Percentiles rank a stretch among this genome's conserved stretches.
These are phyloP conservation scores for Podilymbus podiceps DNA, from an alignment of 2,113 vertebrate genomes.

Conservation along the genomic window DNA sequence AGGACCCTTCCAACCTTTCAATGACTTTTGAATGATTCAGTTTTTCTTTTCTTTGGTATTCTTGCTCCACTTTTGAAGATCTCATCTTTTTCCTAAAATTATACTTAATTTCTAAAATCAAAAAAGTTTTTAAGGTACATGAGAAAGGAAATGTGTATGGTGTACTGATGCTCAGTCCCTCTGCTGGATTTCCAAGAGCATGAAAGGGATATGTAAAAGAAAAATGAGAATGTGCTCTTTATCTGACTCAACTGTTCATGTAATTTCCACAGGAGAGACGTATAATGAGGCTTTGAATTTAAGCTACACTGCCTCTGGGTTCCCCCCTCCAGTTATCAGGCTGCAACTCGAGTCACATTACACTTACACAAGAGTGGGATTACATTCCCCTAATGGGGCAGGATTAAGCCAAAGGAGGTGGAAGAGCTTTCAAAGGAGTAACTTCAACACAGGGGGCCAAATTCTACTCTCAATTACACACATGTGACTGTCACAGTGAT, in stretches of 20 bases:
- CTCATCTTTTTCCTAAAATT: background rate
- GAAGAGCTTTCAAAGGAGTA: slow-evolving; percentile 59
- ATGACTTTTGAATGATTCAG: background rate
- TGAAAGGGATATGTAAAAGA: background rate
- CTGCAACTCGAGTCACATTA: slow-evolving; percentile 49
- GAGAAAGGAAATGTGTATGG: background rate
- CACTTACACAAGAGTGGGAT: slow-evolving; percentile 58
- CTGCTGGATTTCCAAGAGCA: background rate
- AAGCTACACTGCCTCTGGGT: slow-evolving; percentile 19
- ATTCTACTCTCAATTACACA: slow-evolving; percentile 63
- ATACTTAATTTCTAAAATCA: background rate
- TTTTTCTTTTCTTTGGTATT: background rate
- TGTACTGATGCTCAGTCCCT: background rate
- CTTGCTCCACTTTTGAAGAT: background rate
- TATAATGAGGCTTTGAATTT: slow-evolving; percentile 58
- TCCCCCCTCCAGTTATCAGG: slow-evolving; percentile 13
- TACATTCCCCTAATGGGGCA: slow-evolving; percentile 44
- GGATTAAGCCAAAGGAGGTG: slow-evolving; percentile 59
- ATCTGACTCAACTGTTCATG: slow-evolving; percentile 52
- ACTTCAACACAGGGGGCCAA: slow-evolving; percentile 58
- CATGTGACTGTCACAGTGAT: slow-evolving; percentile 29
- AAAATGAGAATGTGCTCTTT: slow-evolving; percentile 52
- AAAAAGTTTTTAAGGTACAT: background rate
- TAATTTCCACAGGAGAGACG: slow-evolving; percentile 43
- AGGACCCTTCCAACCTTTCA: background rate